Evolutionary conservation across 2,888 invertebrate species (phyloP).

Genomic region (Yponomeuta cagnagella): DNA sequence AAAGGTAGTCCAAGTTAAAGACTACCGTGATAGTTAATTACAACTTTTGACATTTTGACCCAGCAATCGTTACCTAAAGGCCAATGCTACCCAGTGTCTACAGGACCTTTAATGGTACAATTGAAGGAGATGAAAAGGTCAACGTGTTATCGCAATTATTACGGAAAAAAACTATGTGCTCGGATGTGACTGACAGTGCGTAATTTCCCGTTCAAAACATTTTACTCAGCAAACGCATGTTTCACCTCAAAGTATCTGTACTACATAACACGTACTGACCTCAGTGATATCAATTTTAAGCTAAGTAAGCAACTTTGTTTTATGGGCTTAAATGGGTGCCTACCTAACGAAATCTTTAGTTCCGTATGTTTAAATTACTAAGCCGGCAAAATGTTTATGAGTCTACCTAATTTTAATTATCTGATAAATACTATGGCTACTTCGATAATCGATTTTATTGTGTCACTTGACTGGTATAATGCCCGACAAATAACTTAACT

Average conservation of each 20-base stretch:
- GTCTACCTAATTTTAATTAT: too few relatives aligned
- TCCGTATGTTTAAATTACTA: too few relatives aligned
- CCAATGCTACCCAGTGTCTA: not conserved
- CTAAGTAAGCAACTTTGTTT: not conserved
- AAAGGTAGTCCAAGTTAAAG: too few relatives aligned
- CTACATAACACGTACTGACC: not conserved
- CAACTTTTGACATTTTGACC: not conserved
- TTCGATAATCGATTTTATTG: too few relatives aligned
- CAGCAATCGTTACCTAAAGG: not conserved
- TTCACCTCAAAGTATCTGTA: not conserved
- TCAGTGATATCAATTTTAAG: not conserved
- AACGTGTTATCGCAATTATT: not conserved
- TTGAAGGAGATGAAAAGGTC: not conserved
- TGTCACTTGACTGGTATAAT: too few relatives aligned
- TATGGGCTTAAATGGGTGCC: not conserved
- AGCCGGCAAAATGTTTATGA: too few relatives aligned
- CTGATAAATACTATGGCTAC: too few relatives aligned
- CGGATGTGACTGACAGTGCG: not conserved
- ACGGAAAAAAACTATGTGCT: not conserved
- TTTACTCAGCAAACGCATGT: not conserved
- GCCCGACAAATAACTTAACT: too few relatives aligned
- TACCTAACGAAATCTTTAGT: too few relatives aligned
- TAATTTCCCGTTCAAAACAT: not conserved
- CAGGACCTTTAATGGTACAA: not conserved
- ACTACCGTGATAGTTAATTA: not conserved